Conservation (phyloP, 2,113 vertebrate species). For the Corythaeola cristata region DNA sequence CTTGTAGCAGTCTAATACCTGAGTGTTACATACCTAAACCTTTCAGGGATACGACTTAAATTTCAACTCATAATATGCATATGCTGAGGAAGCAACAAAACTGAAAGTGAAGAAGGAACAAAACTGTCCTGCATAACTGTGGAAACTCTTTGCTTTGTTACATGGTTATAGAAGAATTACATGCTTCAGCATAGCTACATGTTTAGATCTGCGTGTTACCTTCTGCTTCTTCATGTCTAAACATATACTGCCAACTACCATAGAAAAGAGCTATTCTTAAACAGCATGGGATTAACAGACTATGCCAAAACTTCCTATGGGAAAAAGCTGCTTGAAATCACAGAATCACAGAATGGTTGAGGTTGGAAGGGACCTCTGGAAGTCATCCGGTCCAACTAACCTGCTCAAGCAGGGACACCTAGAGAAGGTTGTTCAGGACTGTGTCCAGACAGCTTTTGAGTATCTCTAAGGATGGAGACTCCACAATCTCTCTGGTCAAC, state of each 20-base stretch:
- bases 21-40: not conserved
- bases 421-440: not conserved
- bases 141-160: not conserved
- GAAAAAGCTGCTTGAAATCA: not conserved
- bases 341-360: not conserved
- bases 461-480: not conserved
- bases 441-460: not conserved
- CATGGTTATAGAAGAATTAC: not conserved
- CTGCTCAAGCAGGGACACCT: not conserved
- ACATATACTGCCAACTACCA: accelerated
- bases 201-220: not conserved
- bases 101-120: not conserved
- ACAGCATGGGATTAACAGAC: not conserved
- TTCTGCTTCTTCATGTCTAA: not conserved
- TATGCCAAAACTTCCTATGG: not conserved
- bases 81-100: not conserved
- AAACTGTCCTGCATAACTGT: not conserved
- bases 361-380: not conserved
- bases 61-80: not conserved
- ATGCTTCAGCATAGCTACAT: not conserved
- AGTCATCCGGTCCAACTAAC: accelerated
- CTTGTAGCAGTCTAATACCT: not conserved
- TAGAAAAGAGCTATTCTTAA: not conserved
- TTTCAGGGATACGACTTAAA: not conserved
- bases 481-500: not conserved